Percentiles rank a stretch among this genome's conserved stretches.
These are phyloP conservation scores for Cyclargus thomasi DNA, from an alignment of 1,140 invertebrate genomes.

Conservation along the genomic window DNA sequence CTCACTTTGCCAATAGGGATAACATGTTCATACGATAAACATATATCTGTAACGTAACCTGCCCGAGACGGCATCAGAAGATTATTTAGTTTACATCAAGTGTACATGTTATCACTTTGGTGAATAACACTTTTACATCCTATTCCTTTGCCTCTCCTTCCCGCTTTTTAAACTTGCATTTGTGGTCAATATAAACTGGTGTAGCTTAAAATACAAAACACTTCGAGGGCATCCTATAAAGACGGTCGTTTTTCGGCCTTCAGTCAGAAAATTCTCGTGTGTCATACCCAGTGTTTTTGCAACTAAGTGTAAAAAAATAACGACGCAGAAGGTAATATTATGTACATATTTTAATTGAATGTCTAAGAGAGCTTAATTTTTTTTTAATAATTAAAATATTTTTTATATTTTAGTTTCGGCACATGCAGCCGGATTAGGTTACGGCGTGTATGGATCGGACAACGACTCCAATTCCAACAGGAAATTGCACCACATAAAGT, in stretches of 20 bases:
- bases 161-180: slow-evolving; percentile 20
- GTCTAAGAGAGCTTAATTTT: background rate
- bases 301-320: too few species aligned
- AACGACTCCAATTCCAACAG: slow-evolving; percentile 56
- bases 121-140: slow-evolving; percentile 48
- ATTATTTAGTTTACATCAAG: slow-evolving; percentile 29
- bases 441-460: slow-evolving; percentile 64
- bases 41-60: slow-evolving; percentile 27
- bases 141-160: slow-evolving; percentile 39
- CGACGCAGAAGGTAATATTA: slow-evolving; percentile 25
- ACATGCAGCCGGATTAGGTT: slow-evolving; percentile 73
- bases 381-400: slow-evolving; percentile 5
- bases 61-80: slow-evolving; percentile 25
- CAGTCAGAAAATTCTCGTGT: too few species aligned
- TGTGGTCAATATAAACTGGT: background rate
- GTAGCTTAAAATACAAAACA: background rate
- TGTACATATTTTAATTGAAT: background rate
- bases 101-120: slow-evolving; percentile 69
- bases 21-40: slow-evolving; percentile 57
- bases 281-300: too few species aligned
- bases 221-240: too few species aligned
- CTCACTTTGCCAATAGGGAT: slow-evolving; percentile 74
- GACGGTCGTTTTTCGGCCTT: too few species aligned
- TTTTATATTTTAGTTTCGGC: slow-evolving; percentile 57
- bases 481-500: slow-evolving; percentile 73